phyloP scores from a whole-genome alignment of 2,888 invertebrate genomes.

The Macaria liturata region DNA sequence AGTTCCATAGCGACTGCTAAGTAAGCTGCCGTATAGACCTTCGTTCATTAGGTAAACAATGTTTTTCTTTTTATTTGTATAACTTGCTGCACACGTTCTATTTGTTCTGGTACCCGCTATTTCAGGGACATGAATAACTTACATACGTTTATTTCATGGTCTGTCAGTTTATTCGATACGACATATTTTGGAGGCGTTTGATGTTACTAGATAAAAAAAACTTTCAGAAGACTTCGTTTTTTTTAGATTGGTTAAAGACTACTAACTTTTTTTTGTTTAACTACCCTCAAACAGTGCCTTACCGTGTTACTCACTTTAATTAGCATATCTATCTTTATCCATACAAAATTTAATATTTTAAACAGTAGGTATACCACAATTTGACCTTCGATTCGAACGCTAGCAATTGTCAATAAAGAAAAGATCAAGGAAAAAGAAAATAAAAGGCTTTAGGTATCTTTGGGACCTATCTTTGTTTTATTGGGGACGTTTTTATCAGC shows the following conservation, averaged over 20 bases:
- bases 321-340: too few relatives aligned
- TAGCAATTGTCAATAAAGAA: constrained; percentile 17
- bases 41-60: constrained; percentile 73
- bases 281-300: too few relatives aligned
- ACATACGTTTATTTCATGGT: too few relatives aligned
- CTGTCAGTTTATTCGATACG: too few relatives aligned
- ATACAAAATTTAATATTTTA: too few relatives aligned
- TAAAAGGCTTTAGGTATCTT: constrained; percentile 23
- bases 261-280: too few relatives aligned
- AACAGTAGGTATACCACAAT: constrained; percentile 14
- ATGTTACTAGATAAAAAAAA: too few relatives aligned
- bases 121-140: constrained; percentile 32
- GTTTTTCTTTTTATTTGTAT: constrained; percentile 45
- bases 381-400: constrained; percentile 40
- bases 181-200: too few relatives aligned
- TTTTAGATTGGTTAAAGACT: too few relatives aligned
- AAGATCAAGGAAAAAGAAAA: constrained; percentile 33
- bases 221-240: too few relatives aligned
- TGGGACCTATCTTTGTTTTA: constrained; percentile 25
- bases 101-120: too few relatives aligned
- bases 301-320: too few relatives aligned
- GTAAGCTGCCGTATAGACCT: constrained; percentile 42
- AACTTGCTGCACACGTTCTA: constrained; percentile 41
- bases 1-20: background rate
- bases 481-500: constrained; percentile 19